Conservation (phyloP, 2,797 vertebrate species). For the Hozukius guyotensis region DNA sequence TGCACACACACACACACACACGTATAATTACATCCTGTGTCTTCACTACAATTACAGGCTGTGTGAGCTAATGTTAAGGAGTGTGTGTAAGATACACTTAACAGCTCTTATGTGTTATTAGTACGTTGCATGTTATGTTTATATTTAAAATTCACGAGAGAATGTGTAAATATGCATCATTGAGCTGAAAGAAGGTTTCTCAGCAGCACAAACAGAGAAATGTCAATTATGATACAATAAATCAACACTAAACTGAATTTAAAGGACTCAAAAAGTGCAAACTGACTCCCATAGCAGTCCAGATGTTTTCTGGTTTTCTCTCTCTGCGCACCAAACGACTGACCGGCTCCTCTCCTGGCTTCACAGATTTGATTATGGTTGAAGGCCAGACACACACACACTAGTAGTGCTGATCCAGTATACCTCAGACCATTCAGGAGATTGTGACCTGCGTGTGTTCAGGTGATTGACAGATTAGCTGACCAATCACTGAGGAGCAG, state of each 20-base stretch:
- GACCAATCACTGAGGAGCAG: neutral
- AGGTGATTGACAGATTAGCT: neutral
- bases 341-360: neutral
- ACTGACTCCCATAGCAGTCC: neutral
- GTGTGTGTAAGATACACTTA: neutral
- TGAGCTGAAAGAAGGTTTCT: neutral
- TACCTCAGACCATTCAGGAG: neutral
- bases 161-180: neutral
- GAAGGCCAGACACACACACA: neutral
- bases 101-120: neutral
- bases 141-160: too few species aligned
- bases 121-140: neutral
- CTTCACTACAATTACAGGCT: slow-evolving; percentile 4
- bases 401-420: neutral
- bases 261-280: neutral
- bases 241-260: neutral
- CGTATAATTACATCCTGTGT: slow-evolving; percentile 12
- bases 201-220: neutral
- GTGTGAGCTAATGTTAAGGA: neutral
- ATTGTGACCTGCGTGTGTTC: neutral
- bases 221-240: neutral
- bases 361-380: neutral
- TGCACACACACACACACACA: neutral
- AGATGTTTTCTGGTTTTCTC: neutral
- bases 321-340: neutral